Evolutionary conservation across 2,113 vertebrate species (phyloP), one percentile per base, ranked within the genome.

Genomic region (Cettia cetti): DNA sequence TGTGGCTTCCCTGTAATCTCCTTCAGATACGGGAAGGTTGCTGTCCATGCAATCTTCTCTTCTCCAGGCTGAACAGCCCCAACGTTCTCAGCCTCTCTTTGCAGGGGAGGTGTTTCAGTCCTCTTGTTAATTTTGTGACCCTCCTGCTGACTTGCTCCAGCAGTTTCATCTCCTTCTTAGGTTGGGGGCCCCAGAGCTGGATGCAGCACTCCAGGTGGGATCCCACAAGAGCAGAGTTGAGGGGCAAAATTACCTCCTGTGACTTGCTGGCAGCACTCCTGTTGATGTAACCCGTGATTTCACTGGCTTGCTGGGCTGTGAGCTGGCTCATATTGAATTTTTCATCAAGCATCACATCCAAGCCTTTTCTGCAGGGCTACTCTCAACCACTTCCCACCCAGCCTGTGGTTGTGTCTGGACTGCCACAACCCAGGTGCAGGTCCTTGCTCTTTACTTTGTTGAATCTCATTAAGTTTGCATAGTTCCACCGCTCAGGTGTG

Each of bases 361-460:
- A 74, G 9, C 30, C 52, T 44, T 81, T 31, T 45, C 13, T 0
- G 0, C 37, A 11, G 44, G 12, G 27, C 5, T 72, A 14, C 26
- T 42, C 37, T 66, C 52, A 45, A 8, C 14, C 8, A 26, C 15
- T 21, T 53, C 16, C 44, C 9, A 17, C 11, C 13, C 66, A 64
- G 2, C 26, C 35, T 19, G 16, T 26, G 8, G 7, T 10, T 30
- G 8, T 44, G 13, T 7, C 0, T 1, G 27, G 19, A 18, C 12
- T 45, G 39, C 39, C n/a, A 39, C 0, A 0, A 26, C 28, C 11
- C 28, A 30, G 13, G 45, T 44, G 28, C 16, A 53, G 69, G 22
- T 52, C 10, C 27, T 65, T 65, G 37, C 11, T 68, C 9, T 53
- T 66, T 50, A 33, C 18, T 50, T 30, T 82, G 7, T 26, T 47